Evolutionary conservation across 2,797 vertebrate species (phyloP).

Genomic region (Spinus pinus): DNA sequence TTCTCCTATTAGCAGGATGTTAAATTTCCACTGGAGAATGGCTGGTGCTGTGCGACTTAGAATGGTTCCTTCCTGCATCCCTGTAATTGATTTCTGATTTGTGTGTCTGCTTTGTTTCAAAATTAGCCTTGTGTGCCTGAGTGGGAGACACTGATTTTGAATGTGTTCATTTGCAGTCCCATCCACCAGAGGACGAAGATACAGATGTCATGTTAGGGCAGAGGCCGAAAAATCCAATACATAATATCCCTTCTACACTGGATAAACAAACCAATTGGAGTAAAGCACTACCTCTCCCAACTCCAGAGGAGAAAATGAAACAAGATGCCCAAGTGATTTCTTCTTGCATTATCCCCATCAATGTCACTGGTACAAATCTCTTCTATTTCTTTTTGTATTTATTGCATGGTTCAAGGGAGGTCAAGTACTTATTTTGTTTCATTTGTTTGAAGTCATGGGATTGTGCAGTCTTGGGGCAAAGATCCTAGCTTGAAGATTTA

Average conservation of each 20-base stretch:
- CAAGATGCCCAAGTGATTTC: slow-evolving; percentile 90
- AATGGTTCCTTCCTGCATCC: slow-evolving; percentile 22
- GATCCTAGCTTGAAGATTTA: slow-evolving; percentile 17
- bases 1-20: not conserved
- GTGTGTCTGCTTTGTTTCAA: slow-evolving; percentile 47
- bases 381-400: slow-evolving; percentile 67
- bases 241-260: slow-evolving; percentile 94
- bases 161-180: slow-evolving; percentile 85
- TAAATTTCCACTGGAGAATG: not conserved
- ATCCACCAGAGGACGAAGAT: slow-evolving; percentile 86
- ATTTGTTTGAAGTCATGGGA: slow-evolving; percentile 29
- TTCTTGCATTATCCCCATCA: slow-evolving; percentile 98
- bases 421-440: slow-evolving; percentile 59
- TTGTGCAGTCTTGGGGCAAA: not conserved
- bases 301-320: slow-evolving; percentile 97
- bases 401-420: slow-evolving; percentile 61
- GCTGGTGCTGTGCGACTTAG: not conserved
- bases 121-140: slow-evolving; percentile 21
- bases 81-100: slow-evolving; percentile 55
- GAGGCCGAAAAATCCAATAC: slow-evolving; percentile 91
- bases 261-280: slow-evolving; percentile 99
- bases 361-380: slow-evolving; percentile 92
- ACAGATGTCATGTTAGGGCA: slow-evolving; percentile 91
- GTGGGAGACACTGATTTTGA: slow-evolving; percentile 61
- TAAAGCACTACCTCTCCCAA: slow-evolving; percentile 93